A percentile compares a stretch with the other conserved stretches of the same genome.
Conservation (phyloP, 2,888 invertebrate genomes). For the Allygus modestus region DNA sequence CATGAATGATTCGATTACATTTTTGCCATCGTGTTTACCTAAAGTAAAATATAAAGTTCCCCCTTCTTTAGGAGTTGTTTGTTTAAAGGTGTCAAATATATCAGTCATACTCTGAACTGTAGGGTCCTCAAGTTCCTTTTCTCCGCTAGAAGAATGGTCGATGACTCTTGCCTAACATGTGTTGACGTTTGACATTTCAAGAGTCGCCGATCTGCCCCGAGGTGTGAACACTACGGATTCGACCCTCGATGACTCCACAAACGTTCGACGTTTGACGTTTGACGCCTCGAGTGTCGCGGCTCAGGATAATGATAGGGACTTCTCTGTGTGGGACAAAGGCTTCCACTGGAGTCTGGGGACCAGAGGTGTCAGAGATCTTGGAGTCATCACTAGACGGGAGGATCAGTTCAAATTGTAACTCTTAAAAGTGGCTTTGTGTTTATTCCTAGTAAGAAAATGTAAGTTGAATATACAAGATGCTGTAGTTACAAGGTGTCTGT, state of each 20-base stretch:
- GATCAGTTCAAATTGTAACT: too few species aligned
- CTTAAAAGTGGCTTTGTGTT: too few species aligned
- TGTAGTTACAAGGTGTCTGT: too few species aligned
- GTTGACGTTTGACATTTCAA: conserved; percentile 37
- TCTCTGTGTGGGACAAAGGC: too few species aligned
- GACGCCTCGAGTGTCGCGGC: conserved; percentile 25
- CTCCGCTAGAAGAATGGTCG: not conserved
- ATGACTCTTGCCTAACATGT: conserved; percentile 5
- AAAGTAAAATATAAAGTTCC: not conserved
- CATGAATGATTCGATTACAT: too few species aligned
- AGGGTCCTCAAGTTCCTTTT: not conserved
- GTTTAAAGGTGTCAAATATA: conserved; percentile 1
- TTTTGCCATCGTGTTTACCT: too few species aligned
- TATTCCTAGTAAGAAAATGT: too few species aligned
- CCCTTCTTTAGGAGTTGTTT: not conserved
- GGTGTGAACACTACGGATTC: conserved; percentile 19
- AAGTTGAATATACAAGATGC: too few species aligned
- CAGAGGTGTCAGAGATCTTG: not conserved
- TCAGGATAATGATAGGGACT: conserved; percentile 3
- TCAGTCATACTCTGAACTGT: too few species aligned
- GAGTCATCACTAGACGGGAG: not conserved
- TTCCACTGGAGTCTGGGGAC: not conserved
- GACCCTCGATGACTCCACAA: conserved; percentile 1
- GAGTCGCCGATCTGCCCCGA: not conserved
- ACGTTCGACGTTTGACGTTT: not conserved